These are phyloP conservation scores for Dendropsophus ebraccatus DNA, from an alignment of 2,113 vertebrate species.

Conservation along the genomic window DNA sequence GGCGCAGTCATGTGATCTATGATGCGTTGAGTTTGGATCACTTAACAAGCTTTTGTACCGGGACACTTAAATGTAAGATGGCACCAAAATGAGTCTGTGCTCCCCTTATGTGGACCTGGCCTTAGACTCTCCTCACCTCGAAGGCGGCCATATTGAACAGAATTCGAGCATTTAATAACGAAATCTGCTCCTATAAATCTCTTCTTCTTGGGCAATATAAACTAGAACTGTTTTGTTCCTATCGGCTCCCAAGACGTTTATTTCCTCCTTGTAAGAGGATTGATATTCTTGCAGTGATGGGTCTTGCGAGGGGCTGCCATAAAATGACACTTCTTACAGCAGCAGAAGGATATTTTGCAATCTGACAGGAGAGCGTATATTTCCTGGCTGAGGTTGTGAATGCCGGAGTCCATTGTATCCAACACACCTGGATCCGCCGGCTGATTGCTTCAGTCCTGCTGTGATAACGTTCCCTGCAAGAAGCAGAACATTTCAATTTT, in stretches of 20 bases:
- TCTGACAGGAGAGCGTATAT: constrained; percentile 15
- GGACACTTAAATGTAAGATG: too few relatives aligned
- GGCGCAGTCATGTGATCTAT: too few relatives aligned
- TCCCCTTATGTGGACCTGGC: too few relatives aligned
- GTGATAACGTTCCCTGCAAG: constrained; percentile 49
- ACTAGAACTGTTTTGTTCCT: background rate
- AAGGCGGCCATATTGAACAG: background rate
- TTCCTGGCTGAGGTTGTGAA: constrained; percentile 37
- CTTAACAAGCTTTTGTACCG: too few relatives aligned
- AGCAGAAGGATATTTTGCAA: constrained; percentile 42
- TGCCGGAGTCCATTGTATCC: constrained; percentile 8
- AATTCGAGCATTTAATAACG: background rate
- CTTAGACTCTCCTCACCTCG: too few relatives aligned
- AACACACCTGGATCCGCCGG: constrained; percentile 42
- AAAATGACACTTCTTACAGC: constrained; percentile 45
- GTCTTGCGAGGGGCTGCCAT: background rate
- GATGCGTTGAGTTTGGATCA: too few relatives aligned
- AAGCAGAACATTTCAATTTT: constrained; percentile 40
- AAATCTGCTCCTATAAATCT: too few relatives aligned
- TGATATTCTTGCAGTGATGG: background rate
- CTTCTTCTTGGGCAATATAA: background rate
- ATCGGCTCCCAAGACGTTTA: background rate
- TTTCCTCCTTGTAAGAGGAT: background rate
- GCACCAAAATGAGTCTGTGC: too few relatives aligned
- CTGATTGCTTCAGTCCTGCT: constrained; percentile 47